These are phyloP conservation scores for Drosophila maculinotata DNA, from an alignment of 2,888 invertebrate species.

Conservation along the genomic window DNA sequence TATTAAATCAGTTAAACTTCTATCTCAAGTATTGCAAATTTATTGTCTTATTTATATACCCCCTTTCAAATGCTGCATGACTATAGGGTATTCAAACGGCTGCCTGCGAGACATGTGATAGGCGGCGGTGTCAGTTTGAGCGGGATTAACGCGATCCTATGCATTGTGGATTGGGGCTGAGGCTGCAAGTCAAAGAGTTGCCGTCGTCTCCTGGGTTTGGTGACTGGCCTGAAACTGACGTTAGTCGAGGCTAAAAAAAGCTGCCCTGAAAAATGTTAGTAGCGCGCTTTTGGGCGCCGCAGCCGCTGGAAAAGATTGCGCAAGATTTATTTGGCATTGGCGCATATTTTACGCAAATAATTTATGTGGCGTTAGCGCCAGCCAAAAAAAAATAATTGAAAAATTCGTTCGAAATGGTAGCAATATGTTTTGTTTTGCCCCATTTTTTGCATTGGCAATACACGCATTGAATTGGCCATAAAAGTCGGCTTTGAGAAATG, in stretches of 20 bases:
- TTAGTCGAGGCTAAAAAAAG: slow-evolving; percentile 3
- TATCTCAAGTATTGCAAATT: too few relatives aligned
- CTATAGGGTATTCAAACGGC: slow-evolving; percentile 22
- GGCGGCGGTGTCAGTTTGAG: slow-evolving; percentile 58
- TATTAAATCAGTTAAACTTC: too few relatives aligned
- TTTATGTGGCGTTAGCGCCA: slow-evolving; percentile 75
- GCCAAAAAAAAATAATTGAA: slow-evolving; percentile 74
- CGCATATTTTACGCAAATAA: slow-evolving; percentile 83
- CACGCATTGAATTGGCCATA: slow-evolving; percentile 68
- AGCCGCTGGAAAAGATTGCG: slow-evolving; percentile 70
- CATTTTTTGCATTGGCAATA: slow-evolving; percentile 24
- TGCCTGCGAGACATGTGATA: slow-evolving; percentile 71
- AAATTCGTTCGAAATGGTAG: slow-evolving; percentile 49
- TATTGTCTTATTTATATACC: slow-evolving; percentile 1
- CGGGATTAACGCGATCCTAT: slow-evolving; percentile 57
- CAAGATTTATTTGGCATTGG: slow-evolving; percentile 82
- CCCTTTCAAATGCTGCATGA: rapidly evolving
- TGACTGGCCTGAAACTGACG: slow-evolving; percentile 9
- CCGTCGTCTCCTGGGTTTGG: slow-evolving; percentile 21
- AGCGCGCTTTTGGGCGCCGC: slow-evolving; percentile 56
- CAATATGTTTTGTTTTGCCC: slow-evolving; percentile 14
- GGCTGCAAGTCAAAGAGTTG: slow-evolving; percentile 36
- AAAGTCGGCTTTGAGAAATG: slow-evolving; percentile 76
- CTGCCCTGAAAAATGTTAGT: slow-evolving; percentile 28
- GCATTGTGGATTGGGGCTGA: slow-evolving; percentile 1